A percentile compares a stretch with the other conserved stretches of the same genome.
phyloP scores from a whole-genome alignment of 2,113 vertebrate species.

The Haplotaxodon microlepis region DNA sequence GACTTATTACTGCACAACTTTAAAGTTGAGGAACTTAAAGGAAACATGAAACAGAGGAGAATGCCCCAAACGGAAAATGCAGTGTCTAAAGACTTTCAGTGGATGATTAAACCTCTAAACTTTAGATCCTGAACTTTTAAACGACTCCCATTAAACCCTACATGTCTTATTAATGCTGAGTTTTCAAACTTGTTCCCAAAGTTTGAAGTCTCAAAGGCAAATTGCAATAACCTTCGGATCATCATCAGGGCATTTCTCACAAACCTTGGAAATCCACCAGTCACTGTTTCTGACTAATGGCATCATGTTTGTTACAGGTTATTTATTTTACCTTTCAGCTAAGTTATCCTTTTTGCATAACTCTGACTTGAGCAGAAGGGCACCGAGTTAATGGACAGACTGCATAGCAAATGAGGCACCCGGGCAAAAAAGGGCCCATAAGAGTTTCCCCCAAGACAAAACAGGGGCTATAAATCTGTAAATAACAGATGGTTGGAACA shows the following conservation, averaged over 20 bases:
- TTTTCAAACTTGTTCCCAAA: neutral
- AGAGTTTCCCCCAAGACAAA: conserved; percentile 2
- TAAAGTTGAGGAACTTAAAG: neutral
- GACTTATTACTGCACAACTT: neutral
- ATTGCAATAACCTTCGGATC: neutral
- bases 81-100: neutral
- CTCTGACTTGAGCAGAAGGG: conserved; percentile 23
- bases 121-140: neutral
- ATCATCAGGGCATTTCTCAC: neutral
- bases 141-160: neutral
- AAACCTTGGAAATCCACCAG: neutral
- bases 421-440: conserved; percentile 1
- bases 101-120: neutral
- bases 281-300: neutral
- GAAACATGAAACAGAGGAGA: neutral
- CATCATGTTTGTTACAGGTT: neutral
- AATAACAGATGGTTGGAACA: conserved; percentile 41
- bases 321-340: conserved; percentile 36
- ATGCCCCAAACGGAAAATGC: neutral
- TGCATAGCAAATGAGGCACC: conserved; percentile 32
- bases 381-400: conserved; percentile 17
- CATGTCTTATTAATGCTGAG: neutral
- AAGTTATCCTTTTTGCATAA: conserved; percentile 21
- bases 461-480: conserved; percentile 38
- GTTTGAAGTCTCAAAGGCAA: neutral